A percentile compares a stretch with the other conserved stretches of the same genome.
Conservation (phyloP, 2,113 vertebrate species). For the Podilymbus podiceps region DNA sequence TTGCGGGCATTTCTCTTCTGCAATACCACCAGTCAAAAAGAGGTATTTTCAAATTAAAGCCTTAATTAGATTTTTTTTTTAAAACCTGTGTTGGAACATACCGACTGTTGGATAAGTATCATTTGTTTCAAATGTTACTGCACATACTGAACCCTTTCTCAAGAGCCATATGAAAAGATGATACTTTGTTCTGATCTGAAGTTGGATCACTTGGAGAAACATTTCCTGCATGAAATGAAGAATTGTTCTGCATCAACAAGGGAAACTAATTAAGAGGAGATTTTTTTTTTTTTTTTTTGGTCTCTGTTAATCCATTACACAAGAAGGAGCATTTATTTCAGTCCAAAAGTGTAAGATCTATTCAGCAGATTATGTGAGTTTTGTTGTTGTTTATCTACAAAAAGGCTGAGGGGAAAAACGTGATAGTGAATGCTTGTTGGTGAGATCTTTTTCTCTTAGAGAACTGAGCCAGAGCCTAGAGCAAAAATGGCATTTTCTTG, state of each 20-base stretch:
- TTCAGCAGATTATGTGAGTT: slow-evolving; percentile 1
- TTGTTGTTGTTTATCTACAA: not conserved
- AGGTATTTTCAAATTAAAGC: not conserved
- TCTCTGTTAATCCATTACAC: not conserved
- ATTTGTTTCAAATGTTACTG: not conserved
- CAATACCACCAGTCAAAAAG: not conserved
- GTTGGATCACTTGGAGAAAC: slow-evolving; percentile 3
- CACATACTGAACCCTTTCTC: not conserved
- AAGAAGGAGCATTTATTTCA: slow-evolving; percentile 42
- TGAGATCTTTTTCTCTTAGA: not conserved
- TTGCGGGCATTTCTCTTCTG: not conserved
- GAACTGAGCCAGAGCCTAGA: not conserved
- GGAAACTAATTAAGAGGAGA: not conserved
- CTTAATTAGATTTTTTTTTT: not conserved
- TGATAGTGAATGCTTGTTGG: not conserved
- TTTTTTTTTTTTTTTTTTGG: not conserved
- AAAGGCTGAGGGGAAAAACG: not conserved
- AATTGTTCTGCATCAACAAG: slow-evolving; percentile 17
- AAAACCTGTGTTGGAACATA: not conserved
- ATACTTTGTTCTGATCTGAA: slow-evolving; percentile 29
- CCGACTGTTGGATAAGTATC: not conserved
- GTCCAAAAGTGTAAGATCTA: slow-evolving; percentile 5
- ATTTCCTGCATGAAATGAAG: slow-evolving; percentile 22
- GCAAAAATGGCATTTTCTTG: not conserved
- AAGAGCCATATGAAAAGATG: not conserved